phyloP scores from a whole-genome alignment of 2,797 vertebrate species.

The Alfaro cultratus region DNA sequence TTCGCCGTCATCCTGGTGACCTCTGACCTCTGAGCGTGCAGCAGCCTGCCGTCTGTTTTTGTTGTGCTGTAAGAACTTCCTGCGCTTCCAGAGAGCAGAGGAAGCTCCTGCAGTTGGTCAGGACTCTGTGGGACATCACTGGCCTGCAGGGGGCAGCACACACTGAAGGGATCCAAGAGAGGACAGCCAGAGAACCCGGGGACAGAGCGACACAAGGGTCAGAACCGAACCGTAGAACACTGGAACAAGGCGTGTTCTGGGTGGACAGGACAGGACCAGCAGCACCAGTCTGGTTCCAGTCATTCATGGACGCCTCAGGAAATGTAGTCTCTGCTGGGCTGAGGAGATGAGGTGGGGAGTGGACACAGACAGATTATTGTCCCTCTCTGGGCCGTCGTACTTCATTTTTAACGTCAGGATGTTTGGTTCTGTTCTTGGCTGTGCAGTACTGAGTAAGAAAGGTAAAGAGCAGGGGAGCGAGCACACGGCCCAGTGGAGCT shows the following conservation, averaged over 20 bases:
- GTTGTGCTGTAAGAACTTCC: neutral
- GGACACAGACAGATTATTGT: no score
- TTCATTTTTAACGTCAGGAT: neutral
- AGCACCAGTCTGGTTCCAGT: no score
- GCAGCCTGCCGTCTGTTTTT: neutral
- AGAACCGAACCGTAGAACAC: no score
- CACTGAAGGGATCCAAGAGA: neutral
- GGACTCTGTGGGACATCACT: neutral
- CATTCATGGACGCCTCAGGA: neutral
- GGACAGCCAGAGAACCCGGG: no score
- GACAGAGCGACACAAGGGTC: no score
- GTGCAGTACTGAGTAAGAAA: neutral
- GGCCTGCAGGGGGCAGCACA: neutral
- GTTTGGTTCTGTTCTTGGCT: neutral
- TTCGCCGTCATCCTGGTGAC: slow-evolving; percentile 31
- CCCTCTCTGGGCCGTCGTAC: neutral
- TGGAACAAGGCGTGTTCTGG: no score
- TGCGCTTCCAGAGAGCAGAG: neutral
- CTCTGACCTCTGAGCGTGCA: slow-evolving; percentile 40
- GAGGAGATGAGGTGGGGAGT: no score
- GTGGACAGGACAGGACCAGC: no score
- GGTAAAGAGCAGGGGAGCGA: neutral
- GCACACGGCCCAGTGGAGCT: neutral
- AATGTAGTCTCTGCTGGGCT: no score
- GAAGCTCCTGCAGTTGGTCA: neutral